These are phyloP conservation scores for Caranx melampygus DNA, from an alignment of 2,113 vertebrate genomes.

Conservation along the genomic window DNA sequence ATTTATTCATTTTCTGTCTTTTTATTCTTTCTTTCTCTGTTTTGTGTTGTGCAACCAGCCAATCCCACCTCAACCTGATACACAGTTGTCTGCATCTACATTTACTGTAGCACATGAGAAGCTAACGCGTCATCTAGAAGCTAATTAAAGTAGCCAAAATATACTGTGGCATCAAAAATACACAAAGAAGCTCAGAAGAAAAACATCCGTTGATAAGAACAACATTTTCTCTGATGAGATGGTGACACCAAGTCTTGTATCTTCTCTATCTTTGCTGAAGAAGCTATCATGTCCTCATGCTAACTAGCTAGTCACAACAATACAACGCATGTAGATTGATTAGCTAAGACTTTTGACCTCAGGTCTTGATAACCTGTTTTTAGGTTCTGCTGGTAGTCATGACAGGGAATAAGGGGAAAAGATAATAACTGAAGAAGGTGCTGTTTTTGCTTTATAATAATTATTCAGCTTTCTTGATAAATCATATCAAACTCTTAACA, in stretches of 20 bases:
- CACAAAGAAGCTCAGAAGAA: neutral
- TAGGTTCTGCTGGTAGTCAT: neutral
- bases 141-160: neutral
- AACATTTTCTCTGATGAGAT: neutral
- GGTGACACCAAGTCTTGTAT: neutral
- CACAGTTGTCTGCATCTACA: neutral
- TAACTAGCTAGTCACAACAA: neutral
- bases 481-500: no score
- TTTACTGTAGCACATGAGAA: neutral
- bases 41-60: neutral
- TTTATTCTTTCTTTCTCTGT: neutral
- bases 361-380: neutral
- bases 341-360: neutral
- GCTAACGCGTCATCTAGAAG: constrained; percentile 1
- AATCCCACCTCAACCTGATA: neutral
- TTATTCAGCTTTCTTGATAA: no score
- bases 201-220: no score
- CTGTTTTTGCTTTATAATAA: neutral
- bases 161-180: neutral
- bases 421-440: neutral
- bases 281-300: neutral
- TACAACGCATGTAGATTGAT: neutral
- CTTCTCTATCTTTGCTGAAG: neutral
- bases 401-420: neutral
- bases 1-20: neutral